phyloP scores from a whole-genome alignment of 2,888 invertebrate species.

The Xylophagus ater region DNA sequence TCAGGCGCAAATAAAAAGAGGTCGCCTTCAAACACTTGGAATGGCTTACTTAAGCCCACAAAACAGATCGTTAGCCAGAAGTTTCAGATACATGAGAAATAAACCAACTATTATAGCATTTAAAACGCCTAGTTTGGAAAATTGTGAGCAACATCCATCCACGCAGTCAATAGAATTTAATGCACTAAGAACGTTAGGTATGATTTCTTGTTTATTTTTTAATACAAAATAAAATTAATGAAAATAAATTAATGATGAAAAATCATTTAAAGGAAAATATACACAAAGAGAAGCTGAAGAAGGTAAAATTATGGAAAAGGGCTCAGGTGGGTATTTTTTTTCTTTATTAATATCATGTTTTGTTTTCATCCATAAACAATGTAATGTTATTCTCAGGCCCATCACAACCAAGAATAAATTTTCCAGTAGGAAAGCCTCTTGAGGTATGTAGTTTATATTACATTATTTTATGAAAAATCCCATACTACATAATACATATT shows the following conservation, averaged over 20 bases:
- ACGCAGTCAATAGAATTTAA: constrained; percentile 46
- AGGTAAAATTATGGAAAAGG: constrained; percentile 41
- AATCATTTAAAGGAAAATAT: constrained; percentile 17
- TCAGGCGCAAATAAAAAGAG: constrained; percentile 51
- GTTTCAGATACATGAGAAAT: constrained; percentile 80
- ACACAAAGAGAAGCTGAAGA: constrained; percentile 49
- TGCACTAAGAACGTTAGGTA: neutral
- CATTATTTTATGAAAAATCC: neutral
- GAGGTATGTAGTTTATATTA: constrained; percentile 47
- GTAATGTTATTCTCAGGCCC: constrained; percentile 22
- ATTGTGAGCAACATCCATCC: constrained; percentile 48
- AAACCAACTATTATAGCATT: constrained; percentile 83
- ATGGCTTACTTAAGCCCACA: constrained; percentile 63
- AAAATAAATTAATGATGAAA: neutral
- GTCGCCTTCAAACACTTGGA: constrained; percentile 52
- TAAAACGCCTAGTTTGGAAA: constrained; percentile 69
- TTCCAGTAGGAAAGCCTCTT: constrained; percentile 69
- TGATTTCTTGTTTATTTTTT: neutral
- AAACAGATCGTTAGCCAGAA: constrained; percentile 68
- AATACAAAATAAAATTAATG: neutral
- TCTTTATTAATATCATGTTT: neutral
- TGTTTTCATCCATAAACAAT: neutral
- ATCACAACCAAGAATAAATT: constrained; percentile 46
- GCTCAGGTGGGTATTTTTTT: constrained; percentile 11
- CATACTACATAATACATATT: neutral